These are phyloP conservation scores for Sebastes vulpes DNA, from an alignment of 2,797 vertebrate species.

Conservation along the genomic window DNA sequence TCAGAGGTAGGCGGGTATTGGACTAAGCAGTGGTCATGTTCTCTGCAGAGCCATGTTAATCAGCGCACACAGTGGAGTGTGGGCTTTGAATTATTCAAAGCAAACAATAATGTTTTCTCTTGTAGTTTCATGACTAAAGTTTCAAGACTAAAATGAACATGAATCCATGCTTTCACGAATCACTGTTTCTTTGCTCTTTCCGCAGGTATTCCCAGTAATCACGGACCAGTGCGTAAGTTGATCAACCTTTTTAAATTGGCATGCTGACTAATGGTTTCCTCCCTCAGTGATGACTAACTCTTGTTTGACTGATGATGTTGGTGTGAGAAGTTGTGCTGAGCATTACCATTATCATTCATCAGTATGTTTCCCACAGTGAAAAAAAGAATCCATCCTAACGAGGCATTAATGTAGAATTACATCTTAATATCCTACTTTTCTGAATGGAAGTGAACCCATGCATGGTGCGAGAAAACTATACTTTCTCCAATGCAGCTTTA, in stretches of 20 bases:
- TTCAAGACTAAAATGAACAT: not conserved
- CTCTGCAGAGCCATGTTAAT: conserved; percentile 43
- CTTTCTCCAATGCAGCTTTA: not conserved
- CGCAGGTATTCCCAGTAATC: conserved; percentile 94
- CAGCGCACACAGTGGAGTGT: conserved; percentile 27
- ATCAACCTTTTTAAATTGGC: conserved; percentile 47
- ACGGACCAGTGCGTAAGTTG: conserved; percentile 96
- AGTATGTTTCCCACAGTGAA: conserved; percentile 21
- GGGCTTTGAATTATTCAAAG: conserved; percentile 14
- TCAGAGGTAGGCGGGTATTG: conserved; percentile 53
- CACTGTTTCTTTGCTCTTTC: conserved; percentile 54
- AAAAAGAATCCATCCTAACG: conserved; percentile 1
- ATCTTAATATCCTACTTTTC: not conserved
- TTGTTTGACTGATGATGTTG: conserved; percentile 47
- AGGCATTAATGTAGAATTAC: not conserved
- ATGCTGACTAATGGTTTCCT: conserved; percentile 57
- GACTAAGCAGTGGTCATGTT: conserved; percentile 10
- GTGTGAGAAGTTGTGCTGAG: conserved; percentile 21
- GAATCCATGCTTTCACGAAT: conserved; percentile 25
- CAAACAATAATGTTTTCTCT: not conserved
- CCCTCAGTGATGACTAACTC: conserved; percentile 37
- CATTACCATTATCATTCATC: conserved; percentile 19
- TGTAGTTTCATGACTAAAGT: not conserved
- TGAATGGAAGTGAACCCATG: not conserved
- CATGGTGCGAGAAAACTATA: not conserved